Evolutionary conservation across 2,888 invertebrate species (phyloP), one percentile per base, ranked within the genome.

Genomic region (Pomacea canaliculata): DNA sequence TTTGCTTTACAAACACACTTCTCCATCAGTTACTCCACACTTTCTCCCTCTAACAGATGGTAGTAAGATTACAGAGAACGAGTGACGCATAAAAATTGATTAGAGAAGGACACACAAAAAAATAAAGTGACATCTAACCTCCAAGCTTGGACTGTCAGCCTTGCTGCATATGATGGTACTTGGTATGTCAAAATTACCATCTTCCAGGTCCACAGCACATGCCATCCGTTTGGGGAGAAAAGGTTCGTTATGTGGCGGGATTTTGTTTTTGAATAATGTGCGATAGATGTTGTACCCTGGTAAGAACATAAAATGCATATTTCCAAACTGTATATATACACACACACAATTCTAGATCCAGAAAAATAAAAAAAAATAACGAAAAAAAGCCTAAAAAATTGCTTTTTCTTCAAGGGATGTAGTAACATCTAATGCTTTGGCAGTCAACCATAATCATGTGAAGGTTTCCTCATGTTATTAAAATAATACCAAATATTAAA

Each of bases 141-240:
- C 95, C 37, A 94, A 92, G 71, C 94, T 94, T 0, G 96, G 96
- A 80, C 92, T 92, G 77, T 99, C 99, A 0, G 96, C 89, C 83
- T 89, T 90, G 82, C 97, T 97, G 73, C 98, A 93, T 56, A 98
- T 95, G 63, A 97, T 91, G 0, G 99, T 99, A 0, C 97, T 98
- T 0, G 99, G 99, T 79, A 99, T 97, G 89, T 99, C 99, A 78
- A 94, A 94, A 83, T 97, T 96, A 1, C 94, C 93, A 82, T 96
- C 96, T 73, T 97, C 97, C 84, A 99, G 91, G 86, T 99, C 99
- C 62, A 99, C 97, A 0, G 98, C 95, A 90, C 99, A 99, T 0
- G 99, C 99, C 98, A 99, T 99, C 66, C 99, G 94, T 0, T 98
- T 97, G 0, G 98, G 96, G 1, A 95, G 94, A 92, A 99, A 99